phyloP scores from a whole-genome alignment of 2,888 invertebrate species.

The Notodonta dromedarius region DNA sequence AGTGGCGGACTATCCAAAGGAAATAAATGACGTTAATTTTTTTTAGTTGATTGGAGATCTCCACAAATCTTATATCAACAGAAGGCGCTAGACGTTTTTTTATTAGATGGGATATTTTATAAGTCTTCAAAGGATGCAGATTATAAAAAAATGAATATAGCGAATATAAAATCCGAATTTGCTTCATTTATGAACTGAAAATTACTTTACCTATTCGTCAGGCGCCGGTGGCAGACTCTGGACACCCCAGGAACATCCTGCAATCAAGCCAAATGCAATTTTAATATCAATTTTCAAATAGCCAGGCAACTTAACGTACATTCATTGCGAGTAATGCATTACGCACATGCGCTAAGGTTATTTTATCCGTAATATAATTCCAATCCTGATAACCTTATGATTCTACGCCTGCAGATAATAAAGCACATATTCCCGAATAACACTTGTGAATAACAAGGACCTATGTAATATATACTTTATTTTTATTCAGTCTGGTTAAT shows the following conservation, averaged over 20 bases:
- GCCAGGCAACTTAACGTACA: slow-evolving; percentile 12
- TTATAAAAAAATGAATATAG: too few relatives aligned
- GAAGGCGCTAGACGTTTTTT: too few relatives aligned
- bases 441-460: neutral
- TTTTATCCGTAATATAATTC: slow-evolving; percentile 38
- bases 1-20: too few relatives aligned
- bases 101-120: too few relatives aligned
- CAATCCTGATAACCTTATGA: slow-evolving; percentile 40
- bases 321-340: slow-evolving; percentile 24
- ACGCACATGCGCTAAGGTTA: slow-evolving; percentile 24
- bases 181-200: too few relatives aligned
- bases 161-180: too few relatives aligned
- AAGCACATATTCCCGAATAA: neutral
- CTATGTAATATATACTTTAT: neutral
- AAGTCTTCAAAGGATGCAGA: too few relatives aligned
- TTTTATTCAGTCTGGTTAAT: neutral
- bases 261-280: slow-evolving; percentile 5
- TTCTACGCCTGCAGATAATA: slow-evolving; percentile 6
- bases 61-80: too few relatives aligned
- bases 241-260: neutral
- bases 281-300: slow-evolving; percentile 32
- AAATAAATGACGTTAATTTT: too few relatives aligned
- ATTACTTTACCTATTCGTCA: too few relatives aligned
- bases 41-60: too few relatives aligned
- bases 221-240: too few relatives aligned